Evolutionary conservation across 1,140 invertebrate species (phyloP), one percentile per base, ranked within the genome.

Genomic region (Holotrichia oblita): DNA sequence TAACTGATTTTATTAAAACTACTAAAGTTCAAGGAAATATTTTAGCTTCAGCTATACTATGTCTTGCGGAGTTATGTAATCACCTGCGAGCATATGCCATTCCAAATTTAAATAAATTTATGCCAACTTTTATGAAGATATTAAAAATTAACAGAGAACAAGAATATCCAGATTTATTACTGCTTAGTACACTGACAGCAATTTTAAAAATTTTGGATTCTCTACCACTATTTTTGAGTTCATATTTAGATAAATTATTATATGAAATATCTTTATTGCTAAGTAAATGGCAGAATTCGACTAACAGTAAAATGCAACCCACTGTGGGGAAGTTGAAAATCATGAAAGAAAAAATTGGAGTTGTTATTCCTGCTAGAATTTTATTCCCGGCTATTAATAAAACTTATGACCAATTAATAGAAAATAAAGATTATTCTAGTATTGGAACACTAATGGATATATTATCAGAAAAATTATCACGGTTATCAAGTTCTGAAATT

Each of bases 161-260:
- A 82, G 85, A 87, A 80, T 81, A 81, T 8, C 87, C 87, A 2
- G 80, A 87, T 80, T 78, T 85, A 64, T 81, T 88, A 83, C 74
- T 86, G 87, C 86, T 81, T 24, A 86, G 86, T 81, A 78, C 82
- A 3, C 89, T 96, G 0, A 94, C 94, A 14, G 91, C 93, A 0
- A 85, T 96, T 20, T 91, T 93, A 77, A 96, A 95, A 85, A 91
- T 97, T 24, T 89, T 97, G 0, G 94, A 96, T 82, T 93, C 92
- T 22, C 83, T 97, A 24, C 92, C 94, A 0, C 87, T 93, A 3
- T 97, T 98, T 83, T 85, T 97, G 24, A 96, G 94, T 81, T 93
- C 95, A 0, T 97, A 97, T 86, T 86, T 97, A 40, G 90, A 93
- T 78, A 93, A 94, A 80, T 90, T 97, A 40, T 83, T 97, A 0